Percentiles rank a stretch among this genome's conserved stretches.
Evolutionary conservation across 2,113 vertebrate genomes (phyloP).

Genomic region (Laterallus jamaicensis): DNA sequence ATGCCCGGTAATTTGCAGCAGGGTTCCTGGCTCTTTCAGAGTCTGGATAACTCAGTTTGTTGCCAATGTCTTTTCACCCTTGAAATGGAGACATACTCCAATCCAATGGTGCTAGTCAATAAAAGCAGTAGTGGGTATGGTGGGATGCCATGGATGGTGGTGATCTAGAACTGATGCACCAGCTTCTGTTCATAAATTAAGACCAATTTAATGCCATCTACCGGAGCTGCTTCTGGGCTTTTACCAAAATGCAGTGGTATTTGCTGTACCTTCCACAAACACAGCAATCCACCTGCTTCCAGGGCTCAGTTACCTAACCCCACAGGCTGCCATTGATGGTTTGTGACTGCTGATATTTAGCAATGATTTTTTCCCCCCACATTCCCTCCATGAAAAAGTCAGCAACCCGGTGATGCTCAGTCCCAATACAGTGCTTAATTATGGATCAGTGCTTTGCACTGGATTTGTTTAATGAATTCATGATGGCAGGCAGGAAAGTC

Average conservation of each 20-base stretch:
- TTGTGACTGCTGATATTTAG: neutral
- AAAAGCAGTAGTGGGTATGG: neutral
- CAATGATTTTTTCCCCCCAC: neutral
- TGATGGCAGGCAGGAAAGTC: neutral
- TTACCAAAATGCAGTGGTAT: neutral
- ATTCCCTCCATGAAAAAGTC: neutral
- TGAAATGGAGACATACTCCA: neutral
- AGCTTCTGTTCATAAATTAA: neutral
- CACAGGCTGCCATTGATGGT: neutral
- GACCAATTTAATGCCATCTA: neutral
- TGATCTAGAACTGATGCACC: neutral
- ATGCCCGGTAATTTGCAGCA: neutral
- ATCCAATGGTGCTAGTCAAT: neutral
- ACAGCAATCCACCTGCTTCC: neutral
- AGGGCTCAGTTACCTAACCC: neutral
- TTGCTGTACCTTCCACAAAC: neutral
- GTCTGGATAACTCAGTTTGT: neutral
- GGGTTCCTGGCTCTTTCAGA: neutral
- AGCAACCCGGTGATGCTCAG: neutral
- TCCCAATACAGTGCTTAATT: neutral
- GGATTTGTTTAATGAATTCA: neutral
- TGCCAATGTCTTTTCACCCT: neutral
- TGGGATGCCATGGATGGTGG: neutral
- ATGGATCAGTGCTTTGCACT: neutral
- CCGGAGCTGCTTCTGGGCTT: neutral